These are phyloP conservation scores for Eupithecia inturbata DNA, from an alignment of 2,888 invertebrate species.

Conservation along the genomic window DNA sequence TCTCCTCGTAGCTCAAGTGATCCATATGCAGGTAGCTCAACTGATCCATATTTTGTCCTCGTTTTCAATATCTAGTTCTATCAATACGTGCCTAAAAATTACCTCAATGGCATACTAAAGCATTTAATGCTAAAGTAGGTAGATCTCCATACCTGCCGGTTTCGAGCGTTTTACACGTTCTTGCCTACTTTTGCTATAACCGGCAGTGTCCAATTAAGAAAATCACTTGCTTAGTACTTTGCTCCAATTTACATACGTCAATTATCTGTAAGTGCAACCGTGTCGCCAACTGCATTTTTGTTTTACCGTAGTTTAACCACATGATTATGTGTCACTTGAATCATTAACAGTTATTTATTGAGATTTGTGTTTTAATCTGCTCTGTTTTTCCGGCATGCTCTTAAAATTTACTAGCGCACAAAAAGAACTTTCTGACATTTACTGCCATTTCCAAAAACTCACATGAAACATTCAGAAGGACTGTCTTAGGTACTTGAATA, in stretches of 20 bases:
- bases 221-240: constrained; percentile 24
- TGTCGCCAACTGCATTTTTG: constrained; percentile 8
- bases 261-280: constrained; percentile 29
- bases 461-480: not conserved
- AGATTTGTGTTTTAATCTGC: not conserved
- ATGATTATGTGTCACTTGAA: not conserved
- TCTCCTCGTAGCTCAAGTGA: too few species aligned
- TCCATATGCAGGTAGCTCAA: too few species aligned
- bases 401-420: not conserved
- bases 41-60: too few species aligned
- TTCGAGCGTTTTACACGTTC: constrained; percentile 21
- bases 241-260: constrained; percentile 19
- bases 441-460: too few species aligned
- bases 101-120: constrained; percentile 9
- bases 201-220: constrained; percentile 36
- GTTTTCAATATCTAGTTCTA: not conserved
- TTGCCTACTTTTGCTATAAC: constrained; percentile 32
- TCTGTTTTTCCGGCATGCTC: not conserved
- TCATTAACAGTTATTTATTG: not conserved
- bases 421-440: too few species aligned
- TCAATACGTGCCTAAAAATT: not conserved
- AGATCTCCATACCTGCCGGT: constrained; percentile 14
- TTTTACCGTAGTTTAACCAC: not conserved
- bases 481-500: too few species aligned
- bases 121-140: constrained; percentile 9